A percentile compares a stretch with the other conserved stretches of the same genome.
Evolutionary conservation across 2,113 vertebrate species (phyloP).

Genomic region (Pseudopodoces humilis): DNA sequence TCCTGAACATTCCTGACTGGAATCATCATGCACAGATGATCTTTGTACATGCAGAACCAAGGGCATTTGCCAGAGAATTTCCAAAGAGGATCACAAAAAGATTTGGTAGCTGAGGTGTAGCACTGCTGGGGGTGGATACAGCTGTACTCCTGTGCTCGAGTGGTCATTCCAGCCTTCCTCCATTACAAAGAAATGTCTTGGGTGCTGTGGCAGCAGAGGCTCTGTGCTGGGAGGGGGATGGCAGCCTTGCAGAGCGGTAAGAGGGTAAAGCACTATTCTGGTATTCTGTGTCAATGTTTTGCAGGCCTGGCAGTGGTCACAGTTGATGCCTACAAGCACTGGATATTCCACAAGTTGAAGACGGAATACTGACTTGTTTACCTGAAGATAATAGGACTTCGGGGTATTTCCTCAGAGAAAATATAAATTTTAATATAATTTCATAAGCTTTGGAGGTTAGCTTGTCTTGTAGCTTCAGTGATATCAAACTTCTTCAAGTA

Average conservation of each 20-base stretch:
- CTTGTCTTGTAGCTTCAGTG: constrained; percentile 71
- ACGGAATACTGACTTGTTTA: constrained; percentile 71
- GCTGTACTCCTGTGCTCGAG: neutral
- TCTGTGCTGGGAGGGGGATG: constrained; percentile 53
- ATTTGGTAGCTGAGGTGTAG: neutral
- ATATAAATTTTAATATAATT: constrained; percentile 73
- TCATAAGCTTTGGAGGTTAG: constrained; percentile 69
- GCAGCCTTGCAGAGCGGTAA: neutral
- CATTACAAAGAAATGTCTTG: neutral
- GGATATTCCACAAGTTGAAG: constrained; percentile 73
- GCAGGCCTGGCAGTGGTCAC: constrained; percentile 70
- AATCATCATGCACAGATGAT: fast-evolving
- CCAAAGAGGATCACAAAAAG: neutral
- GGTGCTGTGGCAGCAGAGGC: constrained; percentile 34
- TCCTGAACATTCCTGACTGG: neutral
- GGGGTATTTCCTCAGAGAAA: constrained; percentile 71
- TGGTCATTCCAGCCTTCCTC: neutral
- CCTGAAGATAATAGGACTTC: constrained; percentile 71
- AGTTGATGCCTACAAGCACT: constrained; percentile 71
- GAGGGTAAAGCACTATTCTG: constrained; percentile 57
- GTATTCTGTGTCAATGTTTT: constrained; percentile 70
- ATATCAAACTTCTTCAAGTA: constrained; percentile 68
- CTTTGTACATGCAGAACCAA: neutral
- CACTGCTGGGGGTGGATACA: neutral
- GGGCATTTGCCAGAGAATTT: neutral